phyloP scores from a whole-genome alignment of 2,113 vertebrate species.

The Embiotoca jacksoni region DNA sequence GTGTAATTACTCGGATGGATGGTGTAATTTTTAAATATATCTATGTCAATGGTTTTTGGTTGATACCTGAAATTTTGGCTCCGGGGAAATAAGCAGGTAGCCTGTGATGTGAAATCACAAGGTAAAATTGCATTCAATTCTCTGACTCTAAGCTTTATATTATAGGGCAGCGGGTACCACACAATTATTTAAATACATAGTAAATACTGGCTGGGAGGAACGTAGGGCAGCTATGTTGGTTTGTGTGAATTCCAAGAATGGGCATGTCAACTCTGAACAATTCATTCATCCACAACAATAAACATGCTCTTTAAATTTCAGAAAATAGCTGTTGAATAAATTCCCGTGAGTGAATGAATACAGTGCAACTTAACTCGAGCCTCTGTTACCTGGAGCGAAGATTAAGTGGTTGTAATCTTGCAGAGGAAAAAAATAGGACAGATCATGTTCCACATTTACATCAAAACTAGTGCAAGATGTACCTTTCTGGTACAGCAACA shows the following conservation, averaged over 20 bases:
- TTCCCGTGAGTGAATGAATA: background rate
- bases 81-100: background rate
- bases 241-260: slow-evolving; percentile 21
- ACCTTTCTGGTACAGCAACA: slow-evolving; percentile 1
- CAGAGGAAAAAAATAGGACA: slow-evolving; percentile 37
- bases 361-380: slow-evolving; percentile 1
- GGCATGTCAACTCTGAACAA: slow-evolving; percentile 25
- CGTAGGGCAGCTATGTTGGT: slow-evolving; percentile 3
- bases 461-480: slow-evolving; percentile 54
- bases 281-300: slow-evolving; percentile 6
- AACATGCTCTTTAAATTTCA: slow-evolving; percentile 2
- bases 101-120: slow-evolving; percentile 41
- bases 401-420: slow-evolving; percentile 36
- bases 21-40: background rate
- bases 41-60: background rate
- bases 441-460: slow-evolving; percentile 38
- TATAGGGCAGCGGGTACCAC: slow-evolving; percentile 15
- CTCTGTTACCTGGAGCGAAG: slow-evolving; percentile 17
- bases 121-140: slow-evolving; percentile 34
- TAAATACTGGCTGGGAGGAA: slow-evolving; percentile 19
- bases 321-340: background rate
- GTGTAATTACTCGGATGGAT: background rate
- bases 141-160: slow-evolving; percentile 7
- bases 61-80: background rate
- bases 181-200: slow-evolving; percentile 29